Base-by-base conservation (phyloP, 2,888 invertebrate genomes). In the Drosophila siamana region DNA sequence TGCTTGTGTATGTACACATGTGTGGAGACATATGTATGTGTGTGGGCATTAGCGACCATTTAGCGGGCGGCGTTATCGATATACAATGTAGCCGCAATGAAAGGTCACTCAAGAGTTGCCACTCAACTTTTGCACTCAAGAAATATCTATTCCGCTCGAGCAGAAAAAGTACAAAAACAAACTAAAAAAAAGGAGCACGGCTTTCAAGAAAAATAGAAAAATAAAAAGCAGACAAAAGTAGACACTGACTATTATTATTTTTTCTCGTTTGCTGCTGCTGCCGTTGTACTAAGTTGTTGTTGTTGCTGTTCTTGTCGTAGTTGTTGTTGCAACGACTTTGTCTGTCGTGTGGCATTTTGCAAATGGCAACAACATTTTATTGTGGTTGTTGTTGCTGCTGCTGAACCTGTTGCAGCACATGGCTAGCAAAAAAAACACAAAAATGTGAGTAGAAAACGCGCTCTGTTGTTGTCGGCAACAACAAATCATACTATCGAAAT, bases 401-500 rank as follows among this genome's bases (percentile, higher is more conserved):
- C 47, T 83, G 70, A 87, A 82, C 86, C 87, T 87, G 88, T 78
- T 87, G 85, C 87, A 72, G 81, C 87, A 60, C 52, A 83, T 73
- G 59, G 40, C 65, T 5, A 43, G 56, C 40, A 33, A 33, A 33
- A 30, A 30, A 30, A 28, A 28, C 28, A 8, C 8, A 33, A 55
- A 69, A 66, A 65, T 64, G 51, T 48, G 55, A 69, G 44, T 56
- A 47, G 56, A 69, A 69, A 65, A 68, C 50, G 46, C 63, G 33
- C 52, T 60, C 50, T 30, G 33, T 26, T 26, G 26, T 26, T 13
- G 11, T 13, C 24, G 16, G 9, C 63, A 19, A 40, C 40, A 52
- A 63, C 54, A 63, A 70, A 54, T 46, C 50, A 41, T 46, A 40
- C 38, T 36, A 46, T 44, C 9, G 13, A 52, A 28, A 38, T 38